Evolutionary conservation across 1,140 invertebrate species (phyloP), one percentile per base, ranked within the genome.

Genomic region (Melitaea cinxia): DNA sequence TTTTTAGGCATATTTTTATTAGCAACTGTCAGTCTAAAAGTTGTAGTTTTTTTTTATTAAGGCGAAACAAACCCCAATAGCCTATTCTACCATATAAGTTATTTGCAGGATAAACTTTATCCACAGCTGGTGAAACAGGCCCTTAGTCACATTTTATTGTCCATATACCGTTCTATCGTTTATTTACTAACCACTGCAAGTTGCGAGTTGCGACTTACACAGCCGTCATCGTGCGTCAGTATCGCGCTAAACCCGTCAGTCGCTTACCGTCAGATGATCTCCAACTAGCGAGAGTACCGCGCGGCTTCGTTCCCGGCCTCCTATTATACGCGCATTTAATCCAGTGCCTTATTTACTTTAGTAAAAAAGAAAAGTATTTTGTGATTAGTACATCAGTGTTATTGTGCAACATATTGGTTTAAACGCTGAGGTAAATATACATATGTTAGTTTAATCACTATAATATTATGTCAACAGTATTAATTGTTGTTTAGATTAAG

Each of bases 191-290:
- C 54, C 37, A 37, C 26, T n/a, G n/a, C n/a, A n/a, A n/a, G n/a
- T n/a, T n/a, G 55, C 14, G 49, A 49, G 50, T 54, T 49, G 53
- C 37, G 58, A 52, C 54, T n/a, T 17, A 42, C 45, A 42, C 52
- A 54, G 55, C 28, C 56, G 33, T 63, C 26, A 60, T 59, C 56
- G 15, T 23, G 30, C 57, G 47, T 52, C 55, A 64, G 56, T 52
- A 28, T 30, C 12, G 45, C 62, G 52, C 52, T 63, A 56, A 65
- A 58, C 55, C 54, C 64, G 64, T 65, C 62, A 63, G 53, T 63
- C 59, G 35, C 35, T 56, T 64, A 58, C 42, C 24, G 50, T 49
- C 69, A 72, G 70, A 72, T 72, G 70, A 72, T 72, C 65, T 65
- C 30, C 19, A 35, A 19, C 68, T 21, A 21, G 56, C 42, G 70